A percentile compares a stretch with the other conserved stretches of the same genome.
phyloP scores from a whole-genome alignment of 1,140 invertebrate genomes.

The Pomacea maculata region DNA sequence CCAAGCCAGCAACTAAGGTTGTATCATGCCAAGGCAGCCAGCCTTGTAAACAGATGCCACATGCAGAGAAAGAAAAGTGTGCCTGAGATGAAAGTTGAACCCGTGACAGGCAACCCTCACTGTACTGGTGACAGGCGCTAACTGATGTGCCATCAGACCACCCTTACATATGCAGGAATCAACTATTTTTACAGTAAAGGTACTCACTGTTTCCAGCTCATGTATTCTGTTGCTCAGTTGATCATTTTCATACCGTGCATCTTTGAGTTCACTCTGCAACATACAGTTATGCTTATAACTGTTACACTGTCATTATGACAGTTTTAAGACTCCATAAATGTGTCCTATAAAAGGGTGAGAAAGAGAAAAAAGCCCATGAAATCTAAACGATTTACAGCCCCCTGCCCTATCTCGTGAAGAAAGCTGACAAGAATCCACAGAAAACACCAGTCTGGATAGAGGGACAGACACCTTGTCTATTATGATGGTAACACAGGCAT shows the following conservation, averaged over 20 bases:
- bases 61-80: no score
- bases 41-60: no score
- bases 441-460: no score
- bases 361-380: background rate
- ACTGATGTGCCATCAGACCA: no score
- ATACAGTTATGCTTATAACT: background rate
- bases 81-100: background rate
- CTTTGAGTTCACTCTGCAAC: slow-evolving; percentile 43
- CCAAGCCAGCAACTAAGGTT: no score
- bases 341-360: background rate
- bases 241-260: slow-evolving; percentile 45
- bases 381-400: background rate
- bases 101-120: background rate
- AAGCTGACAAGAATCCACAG: no score
- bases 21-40: no score
- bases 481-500: no score
- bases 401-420: no score
- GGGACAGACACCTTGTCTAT: no score
- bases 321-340: background rate
- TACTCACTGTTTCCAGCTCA: slow-evolving; percentile 53
- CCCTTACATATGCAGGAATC: no score
- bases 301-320: background rate
- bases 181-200: background rate
- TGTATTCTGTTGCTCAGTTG: slow-evolving; percentile 45
- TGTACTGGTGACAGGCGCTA: background rate